phyloP scores from a whole-genome alignment of 2,113 vertebrate species.

The Archilochus colubris region DNA sequence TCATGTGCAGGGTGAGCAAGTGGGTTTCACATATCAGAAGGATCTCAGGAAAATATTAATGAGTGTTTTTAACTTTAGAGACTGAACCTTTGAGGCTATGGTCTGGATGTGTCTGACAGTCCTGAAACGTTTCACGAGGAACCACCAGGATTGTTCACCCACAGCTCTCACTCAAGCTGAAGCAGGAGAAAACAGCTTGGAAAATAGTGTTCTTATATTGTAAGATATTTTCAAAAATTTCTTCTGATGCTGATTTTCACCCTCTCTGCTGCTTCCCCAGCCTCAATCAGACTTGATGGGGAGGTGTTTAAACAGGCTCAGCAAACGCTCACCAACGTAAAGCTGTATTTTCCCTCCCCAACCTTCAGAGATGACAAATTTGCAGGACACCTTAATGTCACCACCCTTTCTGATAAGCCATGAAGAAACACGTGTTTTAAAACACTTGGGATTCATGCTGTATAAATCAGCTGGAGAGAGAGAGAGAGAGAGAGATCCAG shows the following conservation, averaged over 20 bases:
- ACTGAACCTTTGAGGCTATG: not conserved
- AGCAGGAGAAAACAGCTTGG: not conserved
- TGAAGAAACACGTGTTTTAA: not conserved
- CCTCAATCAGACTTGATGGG: accelerated
- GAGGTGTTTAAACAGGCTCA: not conserved
- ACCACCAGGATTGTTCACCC: not conserved
- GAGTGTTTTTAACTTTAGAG: not conserved
- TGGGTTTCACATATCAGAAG: not conserved
- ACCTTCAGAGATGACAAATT: constrained; percentile 11
- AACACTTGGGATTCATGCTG: not conserved
- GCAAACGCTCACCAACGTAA: not conserved
- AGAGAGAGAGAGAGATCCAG: not conserved
- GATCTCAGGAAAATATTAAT: not conserved
- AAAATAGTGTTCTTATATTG: not conserved
- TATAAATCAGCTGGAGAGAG: constrained; percentile 17
- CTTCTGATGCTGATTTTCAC: not conserved
- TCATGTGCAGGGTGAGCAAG: not conserved
- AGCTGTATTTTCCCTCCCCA: not conserved
- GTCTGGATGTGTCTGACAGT: not conserved
- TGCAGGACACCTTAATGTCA: not conserved
- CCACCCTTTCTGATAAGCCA: not conserved
- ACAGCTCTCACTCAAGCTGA: not conserved
- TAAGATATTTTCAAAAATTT: not conserved
- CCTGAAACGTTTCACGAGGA: not conserved
- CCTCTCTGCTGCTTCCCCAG: not conserved